Conservation (phyloP, 2,113 vertebrate genomes). For the Trochalopteron elliotii region DNA sequence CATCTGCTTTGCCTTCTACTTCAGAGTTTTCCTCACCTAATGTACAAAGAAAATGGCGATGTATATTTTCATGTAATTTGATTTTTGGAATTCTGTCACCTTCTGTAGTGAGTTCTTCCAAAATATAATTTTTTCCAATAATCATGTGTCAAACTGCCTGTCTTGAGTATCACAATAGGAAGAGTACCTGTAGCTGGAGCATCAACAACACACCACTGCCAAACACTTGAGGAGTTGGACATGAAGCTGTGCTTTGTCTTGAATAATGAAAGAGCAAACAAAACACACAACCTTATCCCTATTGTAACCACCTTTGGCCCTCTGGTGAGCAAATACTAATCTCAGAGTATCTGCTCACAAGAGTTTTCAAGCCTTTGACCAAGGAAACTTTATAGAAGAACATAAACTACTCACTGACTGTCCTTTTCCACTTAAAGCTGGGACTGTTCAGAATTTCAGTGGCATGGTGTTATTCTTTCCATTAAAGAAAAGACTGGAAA, state of each 20-base stretch:
- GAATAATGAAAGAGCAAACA: neutral
- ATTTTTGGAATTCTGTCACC: slow-evolving; percentile 93
- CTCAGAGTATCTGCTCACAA: neutral
- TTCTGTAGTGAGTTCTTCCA: slow-evolving; percentile 97
- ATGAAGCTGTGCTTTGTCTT: neutral
- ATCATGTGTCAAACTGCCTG: slow-evolving; percentile 74
- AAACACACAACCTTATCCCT: neutral
- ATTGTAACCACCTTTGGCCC: neutral
- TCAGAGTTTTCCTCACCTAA: slow-evolving; percentile 84
- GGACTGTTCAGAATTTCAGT: neutral
- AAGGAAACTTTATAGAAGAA: neutral
- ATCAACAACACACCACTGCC: neutral
- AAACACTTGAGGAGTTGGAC: neutral
- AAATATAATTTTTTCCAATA: slow-evolving; percentile 98
- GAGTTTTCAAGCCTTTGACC: neutral
- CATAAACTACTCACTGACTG: neutral
- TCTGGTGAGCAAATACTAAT: neutral
- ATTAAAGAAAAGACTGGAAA: neutral
- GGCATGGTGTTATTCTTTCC: neutral
- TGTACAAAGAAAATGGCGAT: slow-evolving; percentile 98
- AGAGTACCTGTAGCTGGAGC: neutral
- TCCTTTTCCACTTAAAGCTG: neutral
- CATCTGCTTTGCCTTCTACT: slow-evolving; percentile 74
- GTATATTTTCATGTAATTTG: slow-evolving; percentile 99
- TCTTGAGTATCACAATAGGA: slow-evolving; percentile 65